These are phyloP conservation scores for Menura novaehollandiae DNA, from an alignment of 2,113 vertebrate species.

Conservation along the genomic window DNA sequence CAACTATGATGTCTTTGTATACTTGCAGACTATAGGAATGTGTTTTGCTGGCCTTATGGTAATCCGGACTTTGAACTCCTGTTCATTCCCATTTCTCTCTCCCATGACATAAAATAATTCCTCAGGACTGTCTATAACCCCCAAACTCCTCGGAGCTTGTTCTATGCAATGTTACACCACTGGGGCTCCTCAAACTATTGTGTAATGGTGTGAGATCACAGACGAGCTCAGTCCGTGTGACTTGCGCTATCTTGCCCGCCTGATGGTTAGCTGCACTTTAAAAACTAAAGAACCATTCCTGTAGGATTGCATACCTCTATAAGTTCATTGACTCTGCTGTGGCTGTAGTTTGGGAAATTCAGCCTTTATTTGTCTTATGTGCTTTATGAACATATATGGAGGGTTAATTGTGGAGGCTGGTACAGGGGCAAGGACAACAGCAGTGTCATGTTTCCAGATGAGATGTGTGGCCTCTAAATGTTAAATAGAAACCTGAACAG, in stretches of 20 bases:
- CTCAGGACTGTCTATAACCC: not conserved
- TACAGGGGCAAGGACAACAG: not conserved
- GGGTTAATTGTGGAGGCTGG: not conserved
- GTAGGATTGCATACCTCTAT: not conserved
- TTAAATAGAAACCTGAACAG: not conserved
- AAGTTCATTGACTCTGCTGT: not conserved
- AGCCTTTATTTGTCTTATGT: not conserved
- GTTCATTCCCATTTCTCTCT: not conserved
- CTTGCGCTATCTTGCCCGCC: constrained; percentile 18
- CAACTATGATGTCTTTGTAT: not conserved
- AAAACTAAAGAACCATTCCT: not conserved
- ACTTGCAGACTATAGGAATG: not conserved
- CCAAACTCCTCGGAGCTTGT: not conserved
- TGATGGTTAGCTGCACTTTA: not conserved
- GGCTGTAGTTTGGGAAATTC: not conserved
- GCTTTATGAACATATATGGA: not conserved
- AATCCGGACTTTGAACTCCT: not conserved
- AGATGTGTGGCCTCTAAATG: not conserved
- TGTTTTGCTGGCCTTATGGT: not conserved
- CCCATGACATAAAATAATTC: constrained; percentile 5
- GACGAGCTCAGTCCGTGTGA: not conserved
- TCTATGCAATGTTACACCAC: not conserved
- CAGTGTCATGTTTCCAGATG: not conserved
- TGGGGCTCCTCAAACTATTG: constrained; percentile 15
- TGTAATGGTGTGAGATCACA: constrained; percentile 61